These are phyloP conservation scores for Ranitomeya imitator DNA, from an alignment of 2,113 vertebrate species.

Conservation along the genomic window DNA sequence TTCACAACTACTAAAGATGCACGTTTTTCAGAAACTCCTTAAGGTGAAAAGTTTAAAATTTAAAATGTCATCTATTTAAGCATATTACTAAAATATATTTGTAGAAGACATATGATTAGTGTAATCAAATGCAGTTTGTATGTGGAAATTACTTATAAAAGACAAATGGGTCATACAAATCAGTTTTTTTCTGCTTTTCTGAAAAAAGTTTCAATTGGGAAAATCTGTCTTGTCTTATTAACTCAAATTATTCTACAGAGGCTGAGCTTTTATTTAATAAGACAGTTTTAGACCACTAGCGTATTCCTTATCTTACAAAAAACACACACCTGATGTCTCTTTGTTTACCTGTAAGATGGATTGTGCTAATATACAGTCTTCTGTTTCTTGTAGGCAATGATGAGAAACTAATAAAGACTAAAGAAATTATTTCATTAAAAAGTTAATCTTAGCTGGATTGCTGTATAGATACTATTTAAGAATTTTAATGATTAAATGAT, in stretches of 20 bases:
- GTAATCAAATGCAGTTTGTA: neutral
- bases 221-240: slow-evolving; percentile 61
- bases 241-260: slow-evolving; percentile 54
- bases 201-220: slow-evolving; percentile 2
- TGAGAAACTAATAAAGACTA: slow-evolving; percentile 57
- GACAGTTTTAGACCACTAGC: slow-evolving; percentile 58
- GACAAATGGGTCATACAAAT: neutral
- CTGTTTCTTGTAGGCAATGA: slow-evolving; percentile 58
- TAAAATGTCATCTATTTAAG: no score
- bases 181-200: neutral
- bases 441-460: slow-evolving; percentile 60
- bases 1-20: no score
- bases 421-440: slow-evolving; percentile 62
- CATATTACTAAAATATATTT: no score
- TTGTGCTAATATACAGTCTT: slow-evolving; percentile 60
- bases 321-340: slow-evolving; percentile 62
- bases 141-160: neutral
- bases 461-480: slow-evolving; percentile 27
- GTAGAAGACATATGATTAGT: neutral
- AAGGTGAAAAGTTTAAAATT: no score
- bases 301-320: slow-evolving; percentile 59
- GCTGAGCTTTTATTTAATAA: slow-evolving; percentile 53
- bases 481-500: neutral
- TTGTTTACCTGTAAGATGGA: slow-evolving; percentile 61
- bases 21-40: no score